These are phyloP conservation scores for Apostichopus japonicus DNA, from an alignment of 35 echinoderm and acorn worm species.

Conservation along the genomic window DNA sequence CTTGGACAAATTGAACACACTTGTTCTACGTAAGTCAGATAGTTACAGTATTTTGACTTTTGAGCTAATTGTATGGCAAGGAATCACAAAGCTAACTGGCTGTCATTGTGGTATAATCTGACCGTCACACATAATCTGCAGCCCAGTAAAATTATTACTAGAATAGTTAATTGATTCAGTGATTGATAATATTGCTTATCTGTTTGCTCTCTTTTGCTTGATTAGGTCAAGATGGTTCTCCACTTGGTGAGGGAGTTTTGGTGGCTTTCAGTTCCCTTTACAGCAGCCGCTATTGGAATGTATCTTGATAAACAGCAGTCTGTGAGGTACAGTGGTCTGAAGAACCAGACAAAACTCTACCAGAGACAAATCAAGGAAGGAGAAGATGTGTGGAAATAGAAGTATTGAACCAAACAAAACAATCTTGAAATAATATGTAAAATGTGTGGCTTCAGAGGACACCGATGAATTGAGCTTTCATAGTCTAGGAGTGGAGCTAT, in stretches of 20 bases:
- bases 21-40: no score
- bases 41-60: no score
- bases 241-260: slow-evolving; percentile 61
- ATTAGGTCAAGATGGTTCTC: slow-evolving; percentile 66
- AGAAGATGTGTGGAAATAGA: slow-evolving; percentile 83
- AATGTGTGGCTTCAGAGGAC: background rate
- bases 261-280: slow-evolving; percentile 64
- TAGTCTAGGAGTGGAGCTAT: background rate
- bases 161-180: no score
- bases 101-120: no score
- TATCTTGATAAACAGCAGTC: slow-evolving; percentile 66
- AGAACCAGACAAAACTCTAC: slow-evolving; percentile 84
- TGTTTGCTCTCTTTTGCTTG: no score
- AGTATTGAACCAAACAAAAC: background rate
- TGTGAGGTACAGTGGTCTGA: slow-evolving; percentile 71
- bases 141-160: no score
- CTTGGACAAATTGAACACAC: no score
- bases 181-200: no score
- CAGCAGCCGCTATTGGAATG: slow-evolving; percentile 55
- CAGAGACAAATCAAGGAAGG: slow-evolving; percentile 65
- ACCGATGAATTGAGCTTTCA: background rate
- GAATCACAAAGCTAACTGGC: no score
- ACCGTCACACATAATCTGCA: no score
- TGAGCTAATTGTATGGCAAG: no score
- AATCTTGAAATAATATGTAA: background rate